Evolutionary conservation across 2,888 invertebrate species (phyloP).

Genomic region (Vanessa cardui): DNA sequence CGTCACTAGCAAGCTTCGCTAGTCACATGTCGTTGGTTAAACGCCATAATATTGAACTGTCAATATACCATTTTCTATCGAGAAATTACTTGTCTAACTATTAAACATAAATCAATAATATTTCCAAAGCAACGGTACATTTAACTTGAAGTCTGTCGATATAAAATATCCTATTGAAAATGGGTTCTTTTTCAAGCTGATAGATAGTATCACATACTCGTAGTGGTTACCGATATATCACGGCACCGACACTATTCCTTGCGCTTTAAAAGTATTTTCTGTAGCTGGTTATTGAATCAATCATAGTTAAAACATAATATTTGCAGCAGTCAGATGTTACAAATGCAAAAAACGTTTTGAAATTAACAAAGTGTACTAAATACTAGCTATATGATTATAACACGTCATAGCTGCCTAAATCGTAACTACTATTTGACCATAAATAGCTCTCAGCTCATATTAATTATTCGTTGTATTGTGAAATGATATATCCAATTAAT

Average conservation of each 20-base stretch:
- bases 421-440: too few species aligned
- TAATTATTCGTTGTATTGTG: too few species aligned
- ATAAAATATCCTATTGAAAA: conserved; percentile 5
- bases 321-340: background rate
- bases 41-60: conserved; percentile 23
- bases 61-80: conserved; percentile 21
- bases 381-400: too few species aligned
- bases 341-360: background rate
- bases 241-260: conserved; percentile 20
- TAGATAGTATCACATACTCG: conserved; percentile 30
- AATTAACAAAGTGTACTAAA: background rate
- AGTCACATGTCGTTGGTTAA: conserved; percentile 29
- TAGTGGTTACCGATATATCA: conserved; percentile 35
- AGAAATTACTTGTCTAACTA: background rate
- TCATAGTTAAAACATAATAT: background rate
- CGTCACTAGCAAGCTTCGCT: conserved; percentile 28
- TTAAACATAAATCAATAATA: conserved; percentile 21
- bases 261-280: conserved; percentile 13
- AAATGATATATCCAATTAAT: too few species aligned
- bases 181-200: conserved; percentile 19
- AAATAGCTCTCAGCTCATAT: too few species aligned
- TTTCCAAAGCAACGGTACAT: background rate
- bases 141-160: background rate
- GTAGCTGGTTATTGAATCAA: conserved; percentile 1
- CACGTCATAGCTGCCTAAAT: too few species aligned